These are phyloP conservation scores for Drosophila meridiana DNA, from an alignment of 2,888 invertebrate species.

Conservation along the genomic window DNA sequence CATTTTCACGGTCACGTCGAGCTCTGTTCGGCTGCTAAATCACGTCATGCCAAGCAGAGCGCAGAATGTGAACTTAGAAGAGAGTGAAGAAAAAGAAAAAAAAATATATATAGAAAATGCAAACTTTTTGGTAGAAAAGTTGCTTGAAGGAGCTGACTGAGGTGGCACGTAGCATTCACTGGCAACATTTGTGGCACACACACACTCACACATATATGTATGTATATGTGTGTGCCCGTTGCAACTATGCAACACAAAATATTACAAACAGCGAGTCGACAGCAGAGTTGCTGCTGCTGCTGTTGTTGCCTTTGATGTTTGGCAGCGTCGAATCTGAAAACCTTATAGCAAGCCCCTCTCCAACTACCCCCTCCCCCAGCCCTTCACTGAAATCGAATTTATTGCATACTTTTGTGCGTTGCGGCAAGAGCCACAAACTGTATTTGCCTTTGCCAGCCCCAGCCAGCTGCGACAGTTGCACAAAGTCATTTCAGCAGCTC, in stretches of 20 bases:
- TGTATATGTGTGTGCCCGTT: not conserved
- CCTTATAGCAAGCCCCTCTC: not conserved
- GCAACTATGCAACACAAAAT: constrained; percentile 65
- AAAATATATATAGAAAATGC: not conserved
- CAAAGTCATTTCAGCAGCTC: constrained; percentile 45
- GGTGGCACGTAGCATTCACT: constrained; percentile 57
- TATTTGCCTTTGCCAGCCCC: constrained; percentile 63
- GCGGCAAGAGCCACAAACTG: constrained; percentile 69
- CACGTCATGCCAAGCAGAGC: constrained; percentile 53
- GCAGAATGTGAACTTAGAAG: constrained; percentile 23
- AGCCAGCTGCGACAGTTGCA: constrained; percentile 70
- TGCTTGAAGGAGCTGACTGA: constrained; percentile 26
- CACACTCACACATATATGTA: not conserved
- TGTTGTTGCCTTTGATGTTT: constrained; percentile 42
- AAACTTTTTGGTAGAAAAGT: constrained; percentile 44
- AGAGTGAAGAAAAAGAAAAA: constrained; percentile 8
- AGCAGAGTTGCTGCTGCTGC: constrained; percentile 54
- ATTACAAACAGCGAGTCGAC: constrained; percentile 60
- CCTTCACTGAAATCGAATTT: constrained; percentile 66
- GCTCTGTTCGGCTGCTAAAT: constrained; percentile 57
- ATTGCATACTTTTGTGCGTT: constrained; percentile 71
- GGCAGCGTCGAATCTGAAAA: not conserved
- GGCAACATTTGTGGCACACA: constrained; percentile 57
- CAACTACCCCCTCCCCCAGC: not conserved
- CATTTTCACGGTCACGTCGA: constrained; percentile 72